Evolutionary conservation across 2,797 vertebrate genomes (phyloP), one percentile per base, ranked within the genome.

Genomic region (Molossus alvarezi): DNA sequence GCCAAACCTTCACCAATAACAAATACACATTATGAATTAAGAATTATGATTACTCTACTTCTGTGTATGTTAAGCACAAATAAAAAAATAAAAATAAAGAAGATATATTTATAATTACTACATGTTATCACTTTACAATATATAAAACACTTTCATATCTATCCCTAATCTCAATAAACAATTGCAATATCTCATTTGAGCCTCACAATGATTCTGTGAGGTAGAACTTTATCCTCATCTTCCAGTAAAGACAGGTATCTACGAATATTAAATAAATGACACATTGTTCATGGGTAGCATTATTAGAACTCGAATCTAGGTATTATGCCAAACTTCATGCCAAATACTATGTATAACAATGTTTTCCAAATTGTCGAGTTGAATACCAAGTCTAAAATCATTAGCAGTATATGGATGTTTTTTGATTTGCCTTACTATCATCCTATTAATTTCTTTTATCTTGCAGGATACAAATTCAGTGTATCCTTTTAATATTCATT

Each of bases 171-270:
- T 80, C 17, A 60, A 71, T 41, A 69, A 71, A 71, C n/a, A 87
- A 72, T 87, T 79, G 65, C 71, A 67, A 93, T 79, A 57, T 71
- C 23, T 69, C n/a, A 23, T 86, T 58, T 58, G 29, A 92, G 33
- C n/a, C 69, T 84, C 75, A 69, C 12, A 20, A 37, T 15, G 7
- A 27, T 58, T 69, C 58, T 57, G n/a, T 41, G 33, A 84, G 51
- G 20, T 75, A 45, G 37, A 57, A 12, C 37, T 57, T 65, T 57
- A 76, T 45, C 14, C 25, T 67, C 37, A 76, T 69, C 58, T 85
- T 77, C 37, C 62, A 62, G 62, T 76, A 79, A 79, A 57, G 8
- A 64, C 45, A 60, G 37, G 5, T 8, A 60, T 37, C 53, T 71
- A 51, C 17, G 53, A 71, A 69, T 79, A 69, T 60, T 48, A 85